Base-by-base conservation (phyloP, 2,797 vertebrate species). In the Petrocephalus schoutedeni region DNA sequence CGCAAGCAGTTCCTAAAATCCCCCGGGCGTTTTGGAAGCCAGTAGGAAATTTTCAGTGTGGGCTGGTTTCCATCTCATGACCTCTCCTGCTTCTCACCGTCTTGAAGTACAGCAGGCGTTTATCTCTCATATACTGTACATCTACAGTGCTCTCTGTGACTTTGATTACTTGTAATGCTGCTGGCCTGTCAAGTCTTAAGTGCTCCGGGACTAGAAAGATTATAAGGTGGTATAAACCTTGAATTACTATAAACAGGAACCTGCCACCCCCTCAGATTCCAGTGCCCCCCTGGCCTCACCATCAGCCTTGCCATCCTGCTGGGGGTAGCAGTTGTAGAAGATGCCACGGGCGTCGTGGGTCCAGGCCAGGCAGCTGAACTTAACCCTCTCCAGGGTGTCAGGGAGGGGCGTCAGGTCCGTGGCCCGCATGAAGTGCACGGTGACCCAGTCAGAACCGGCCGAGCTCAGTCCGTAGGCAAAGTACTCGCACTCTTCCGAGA, bases 291-390 rank as follows among this genome's bases (percentile, higher is more conserved):
- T 3, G 0, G 36, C 45, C 92, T 82, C 7, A 96, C 96, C 96
- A 16, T 96, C 96, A 0, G 93, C 90, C 89, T 94, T 95, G 67
- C 95, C 95, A 0, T 94, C 93, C 87, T 94, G 94, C 0, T 45
- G 92, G 0, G 95, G 95, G 92, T 95, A 96, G 89, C 93, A 92
- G 93, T 96, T 96, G 91, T 96, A 96, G 56, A 96, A 96, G 89
- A 96, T 0, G 0, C 96, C 96, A 41, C 91, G 94, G 8, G 93
- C 94, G n/a, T 96, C 95, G 0, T 96, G 95, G 1, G 94, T 96
- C 96, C 96, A 96, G 89, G 94, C 92, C 90, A 96, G 84, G 88
- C 96, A 96, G 92, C 95, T 96, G 89, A 96, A 96, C 88, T 96
- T 96, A 12, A 96, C 94, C 88, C 95, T 92, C 89, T 96, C 94